These are phyloP conservation scores for Montipora foliosa DNA, from an alignment of 64 coral and sea anemone species.

Conservation along the genomic window DNA sequence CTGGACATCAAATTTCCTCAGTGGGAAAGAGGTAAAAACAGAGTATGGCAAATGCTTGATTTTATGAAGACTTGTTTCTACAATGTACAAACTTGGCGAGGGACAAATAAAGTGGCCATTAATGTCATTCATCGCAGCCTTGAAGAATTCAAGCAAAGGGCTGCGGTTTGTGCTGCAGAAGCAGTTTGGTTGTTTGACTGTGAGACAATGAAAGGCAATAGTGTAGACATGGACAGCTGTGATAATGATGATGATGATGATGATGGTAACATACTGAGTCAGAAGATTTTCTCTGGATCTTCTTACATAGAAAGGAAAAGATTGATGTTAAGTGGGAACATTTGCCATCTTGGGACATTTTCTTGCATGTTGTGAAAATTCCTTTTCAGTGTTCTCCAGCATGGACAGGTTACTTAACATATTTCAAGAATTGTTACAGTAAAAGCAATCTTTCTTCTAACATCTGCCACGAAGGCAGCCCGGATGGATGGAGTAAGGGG, in stretches of 20 bases:
- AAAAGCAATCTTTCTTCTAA: too few relatives aligned
- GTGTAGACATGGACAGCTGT: not conserved
- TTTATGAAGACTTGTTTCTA: slow-evolving; percentile 96
- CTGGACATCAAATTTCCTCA: slow-evolving; percentile 65
- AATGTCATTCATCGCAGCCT: slow-evolving; percentile 52
- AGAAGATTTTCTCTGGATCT: slow-evolving; percentile 21
- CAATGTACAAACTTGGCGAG: slow-evolving; percentile 86
- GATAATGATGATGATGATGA: slow-evolving; percentile 16
- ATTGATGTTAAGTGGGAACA: slow-evolving; percentile 39
- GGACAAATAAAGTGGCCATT: slow-evolving; percentile 76
- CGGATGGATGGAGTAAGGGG: too few relatives aligned
- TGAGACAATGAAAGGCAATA: slow-evolving; percentile 8
- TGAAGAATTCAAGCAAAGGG: slow-evolving; percentile 68
- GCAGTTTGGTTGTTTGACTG: slow-evolving; percentile 43
- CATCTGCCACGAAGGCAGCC: too few relatives aligned
- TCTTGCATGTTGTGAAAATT: not conserved
- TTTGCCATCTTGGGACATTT: not conserved
- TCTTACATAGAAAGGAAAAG: slow-evolving; percentile 59
- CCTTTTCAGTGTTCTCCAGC: too few relatives aligned
- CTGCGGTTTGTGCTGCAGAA: slow-evolving; percentile 26
- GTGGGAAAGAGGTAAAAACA: slow-evolving; percentile 81
- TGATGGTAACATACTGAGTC: slow-evolving; percentile 73
- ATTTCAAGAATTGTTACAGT: too few relatives aligned
- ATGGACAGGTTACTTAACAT: not conserved
- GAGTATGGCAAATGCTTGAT: slow-evolving; percentile 84